A percentile compares a stretch with the other conserved stretches of the same genome.
Evolutionary conservation across 2,888 invertebrate genomes (phyloP).

Genomic region (Dusona sp.): DNA sequence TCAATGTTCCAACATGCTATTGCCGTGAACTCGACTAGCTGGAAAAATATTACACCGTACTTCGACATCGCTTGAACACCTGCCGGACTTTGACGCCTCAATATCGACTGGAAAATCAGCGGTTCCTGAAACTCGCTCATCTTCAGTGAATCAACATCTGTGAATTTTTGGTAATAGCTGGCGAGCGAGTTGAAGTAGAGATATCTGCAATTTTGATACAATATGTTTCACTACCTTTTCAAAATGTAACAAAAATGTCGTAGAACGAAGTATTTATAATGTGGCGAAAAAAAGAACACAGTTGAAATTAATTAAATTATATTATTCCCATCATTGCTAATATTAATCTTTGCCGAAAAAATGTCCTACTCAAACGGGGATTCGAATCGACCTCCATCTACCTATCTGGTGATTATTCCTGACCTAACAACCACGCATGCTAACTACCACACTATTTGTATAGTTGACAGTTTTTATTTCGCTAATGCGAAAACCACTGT

Average conservation of each 20-base stretch:
- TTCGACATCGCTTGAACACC: conserved; percentile 83
- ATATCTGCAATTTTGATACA: conserved; percentile 77
- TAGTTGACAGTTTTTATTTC: too few relatives aligned
- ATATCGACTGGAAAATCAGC: conserved; percentile 79
- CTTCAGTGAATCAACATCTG: conserved; percentile 78
- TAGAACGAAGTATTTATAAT: background rate
- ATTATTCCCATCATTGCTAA: too few relatives aligned
- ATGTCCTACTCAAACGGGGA: too few relatives aligned
- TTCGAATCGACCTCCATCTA: too few relatives aligned
- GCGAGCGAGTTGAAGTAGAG: conserved; percentile 84
- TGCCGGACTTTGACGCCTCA: conserved; percentile 81
- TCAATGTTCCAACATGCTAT: conserved; percentile 84
- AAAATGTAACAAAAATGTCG: background rate
- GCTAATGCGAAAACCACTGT: too few relatives aligned
- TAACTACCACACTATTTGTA: too few relatives aligned
- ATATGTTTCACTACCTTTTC: background rate
- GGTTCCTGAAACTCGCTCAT: conserved; percentile 78
- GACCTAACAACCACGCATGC: too few relatives aligned
- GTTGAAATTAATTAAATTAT: too few relatives aligned
- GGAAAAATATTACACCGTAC: conserved; percentile 83
- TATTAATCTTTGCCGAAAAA: too few relatives aligned
- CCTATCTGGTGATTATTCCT: too few relatives aligned
- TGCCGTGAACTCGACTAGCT: conserved; percentile 82
- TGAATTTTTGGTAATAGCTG: conserved; percentile 81
- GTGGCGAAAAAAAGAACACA: background rate